phyloP scores from a whole-genome alignment of 2,797 vertebrate genomes.

The Macropodus opercularis region DNA sequence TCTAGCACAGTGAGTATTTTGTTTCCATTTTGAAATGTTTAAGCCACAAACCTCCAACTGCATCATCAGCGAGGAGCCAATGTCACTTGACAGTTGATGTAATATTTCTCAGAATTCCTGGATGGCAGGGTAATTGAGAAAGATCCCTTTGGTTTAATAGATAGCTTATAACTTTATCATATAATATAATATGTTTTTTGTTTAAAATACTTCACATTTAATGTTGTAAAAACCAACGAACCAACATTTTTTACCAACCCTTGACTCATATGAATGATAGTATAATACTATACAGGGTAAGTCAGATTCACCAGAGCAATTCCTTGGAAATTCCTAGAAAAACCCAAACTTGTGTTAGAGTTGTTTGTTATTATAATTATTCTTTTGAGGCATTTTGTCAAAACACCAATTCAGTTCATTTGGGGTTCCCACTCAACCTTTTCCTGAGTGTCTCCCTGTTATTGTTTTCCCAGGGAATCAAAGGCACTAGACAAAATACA shows the following conservation, averaged over 20 bases:
- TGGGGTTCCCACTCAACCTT: neutral
- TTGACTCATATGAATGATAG: neutral
- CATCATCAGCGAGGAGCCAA: constrained; percentile 19
- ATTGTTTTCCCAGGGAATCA: constrained; percentile 67
- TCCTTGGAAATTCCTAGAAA: neutral
- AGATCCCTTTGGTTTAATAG: neutral
- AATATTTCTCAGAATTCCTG: neutral
- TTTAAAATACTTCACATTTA: neutral
- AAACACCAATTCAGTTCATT: neutral
- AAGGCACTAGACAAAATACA: constrained; percentile 52
- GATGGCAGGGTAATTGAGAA: neutral
- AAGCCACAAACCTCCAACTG: constrained; percentile 17
- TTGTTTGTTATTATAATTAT: neutral
- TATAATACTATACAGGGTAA: too few relatives aligned
- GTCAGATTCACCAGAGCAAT: neutral
- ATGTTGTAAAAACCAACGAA: neutral
- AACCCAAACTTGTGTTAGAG: neutral
- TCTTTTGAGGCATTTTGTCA: neutral
- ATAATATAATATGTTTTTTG: neutral
- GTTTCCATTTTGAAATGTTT: constrained; percentile 33
- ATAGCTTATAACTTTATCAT: neutral
- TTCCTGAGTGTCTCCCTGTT: constrained; percentile 37
- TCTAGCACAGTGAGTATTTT: constrained; percentile 66
- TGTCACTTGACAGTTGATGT: constrained; percentile 3
- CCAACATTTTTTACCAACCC: neutral